phyloP scores from a whole-genome alignment of 2,797 vertebrate species.

The Ara ararauna region DNA sequence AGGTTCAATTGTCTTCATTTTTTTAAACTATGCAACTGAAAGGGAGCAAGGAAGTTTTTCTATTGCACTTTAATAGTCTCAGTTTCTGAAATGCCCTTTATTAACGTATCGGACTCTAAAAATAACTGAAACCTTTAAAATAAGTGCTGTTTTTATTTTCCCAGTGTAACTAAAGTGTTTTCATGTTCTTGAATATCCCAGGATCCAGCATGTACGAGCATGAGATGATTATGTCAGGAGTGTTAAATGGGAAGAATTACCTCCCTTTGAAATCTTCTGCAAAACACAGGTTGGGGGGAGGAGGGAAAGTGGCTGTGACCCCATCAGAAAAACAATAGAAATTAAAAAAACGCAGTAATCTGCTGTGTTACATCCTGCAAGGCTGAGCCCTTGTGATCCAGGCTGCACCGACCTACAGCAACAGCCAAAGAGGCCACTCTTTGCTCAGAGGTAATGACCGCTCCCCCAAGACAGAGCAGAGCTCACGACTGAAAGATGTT shows the following conservation, averaged over 20 bases:
- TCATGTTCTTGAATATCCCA: background rate
- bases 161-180: background rate
- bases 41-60: background rate
- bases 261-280: background rate
- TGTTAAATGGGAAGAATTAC: background rate
- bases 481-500: background rate
- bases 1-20: background rate
- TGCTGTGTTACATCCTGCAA: background rate
- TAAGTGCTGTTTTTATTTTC: constrained; percentile 18
- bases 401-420: background rate
- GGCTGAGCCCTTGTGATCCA: background rate
- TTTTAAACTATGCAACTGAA: background rate
- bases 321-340: background rate
- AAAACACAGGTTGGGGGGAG: background rate
- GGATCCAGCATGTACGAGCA: background rate
- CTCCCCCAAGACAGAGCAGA: background rate
- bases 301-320: background rate
- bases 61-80: constrained; percentile 27
- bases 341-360: fast-evolving
- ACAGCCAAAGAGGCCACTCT: background rate
- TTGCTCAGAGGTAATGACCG: background rate
- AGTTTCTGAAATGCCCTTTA: constrained; percentile 1
- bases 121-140: background rate
- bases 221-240: background rate
- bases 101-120: background rate